Evolutionary conservation across 2,113 vertebrate genomes (phyloP), one percentile per base, ranked within the genome.

Genomic region (Urocynchramus pylzowi): DNA sequence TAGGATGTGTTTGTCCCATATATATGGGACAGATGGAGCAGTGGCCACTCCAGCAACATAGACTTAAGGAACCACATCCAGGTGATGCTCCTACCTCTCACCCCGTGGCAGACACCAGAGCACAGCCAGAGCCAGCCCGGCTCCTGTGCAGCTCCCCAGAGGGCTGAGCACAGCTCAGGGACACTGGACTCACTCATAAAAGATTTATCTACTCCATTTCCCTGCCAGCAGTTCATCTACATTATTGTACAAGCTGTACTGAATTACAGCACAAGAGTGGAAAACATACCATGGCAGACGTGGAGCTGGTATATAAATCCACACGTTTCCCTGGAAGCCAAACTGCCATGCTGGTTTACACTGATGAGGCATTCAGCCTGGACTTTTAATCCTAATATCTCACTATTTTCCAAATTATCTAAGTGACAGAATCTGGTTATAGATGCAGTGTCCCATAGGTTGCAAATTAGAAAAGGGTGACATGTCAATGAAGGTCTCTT

Each of bases 161-260:
- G 85, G 65, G 50, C 57, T 82, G 44, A 89, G 65, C 69, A 45
- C 56, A 87, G 64, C 80, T 73, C 77, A 41, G 64, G 76, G 76
- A 90, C 50, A 54, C 74, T 11, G 61, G 70, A 41, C 60, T 67
- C 73, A 68, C 59, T 64, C 74, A 74, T 39, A 39, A 70, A 92
- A 63, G 75, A 94, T 95, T 94, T 57, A 87, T 79, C 79, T 67
- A 24, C 84, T 92, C 82, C 4, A 41, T 84, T 96, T 96, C 91
- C 87, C 85, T 85, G 86, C 83, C 94, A 84, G 87, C 71, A 92
- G 50, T 89, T 90, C 84, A 79, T 80, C 76, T 50, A 47, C 79
- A 70, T 90, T 57, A 86, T 47, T 84, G 52, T 64, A 80, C 68
- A 77, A 87, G 82, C 87, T 85, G 56, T n/a, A 67, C 79, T 88